Evolutionary conservation across 2,113 vertebrate species (phyloP).

Genomic region (Ibidorhyncha struthersii): DNA sequence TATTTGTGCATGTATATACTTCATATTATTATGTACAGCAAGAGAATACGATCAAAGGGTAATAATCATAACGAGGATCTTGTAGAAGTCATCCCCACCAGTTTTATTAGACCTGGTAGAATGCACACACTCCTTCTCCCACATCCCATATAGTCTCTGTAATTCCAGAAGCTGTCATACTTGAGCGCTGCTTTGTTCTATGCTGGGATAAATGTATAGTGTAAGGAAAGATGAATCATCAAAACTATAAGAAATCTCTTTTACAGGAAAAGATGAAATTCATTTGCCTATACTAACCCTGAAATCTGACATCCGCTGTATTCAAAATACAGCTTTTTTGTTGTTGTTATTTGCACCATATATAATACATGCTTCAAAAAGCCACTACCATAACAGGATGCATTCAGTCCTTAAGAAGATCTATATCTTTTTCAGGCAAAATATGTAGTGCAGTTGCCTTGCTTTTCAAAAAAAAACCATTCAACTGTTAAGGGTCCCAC

Average conservation of each 20-base stretch:
- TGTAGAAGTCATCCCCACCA: background rate
- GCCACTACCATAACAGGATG: background rate
- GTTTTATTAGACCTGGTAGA: background rate
- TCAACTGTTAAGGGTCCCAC: background rate
- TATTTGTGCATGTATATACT: background rate
- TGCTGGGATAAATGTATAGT: background rate
- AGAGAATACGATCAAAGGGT: background rate
- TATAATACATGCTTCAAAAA: background rate
- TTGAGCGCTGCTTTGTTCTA: background rate
- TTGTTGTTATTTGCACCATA: background rate
- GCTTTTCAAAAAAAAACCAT: background rate
- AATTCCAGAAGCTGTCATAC: background rate
- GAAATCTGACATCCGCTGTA: background rate
- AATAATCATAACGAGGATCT: background rate
- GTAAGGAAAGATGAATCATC: background rate
- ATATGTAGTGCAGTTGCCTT: background rate
- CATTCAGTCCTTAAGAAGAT: background rate
- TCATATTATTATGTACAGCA: background rate
- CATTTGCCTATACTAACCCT: background rate
- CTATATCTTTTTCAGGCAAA: background rate
- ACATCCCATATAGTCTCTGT: background rate
- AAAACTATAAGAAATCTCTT: background rate
- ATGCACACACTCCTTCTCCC: background rate
- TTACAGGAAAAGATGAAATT: background rate
- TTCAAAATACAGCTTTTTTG: background rate